Evolutionary conservation across 1,140 invertebrate species (phyloP).

Genomic region (Phocides pigmalion): DNA sequence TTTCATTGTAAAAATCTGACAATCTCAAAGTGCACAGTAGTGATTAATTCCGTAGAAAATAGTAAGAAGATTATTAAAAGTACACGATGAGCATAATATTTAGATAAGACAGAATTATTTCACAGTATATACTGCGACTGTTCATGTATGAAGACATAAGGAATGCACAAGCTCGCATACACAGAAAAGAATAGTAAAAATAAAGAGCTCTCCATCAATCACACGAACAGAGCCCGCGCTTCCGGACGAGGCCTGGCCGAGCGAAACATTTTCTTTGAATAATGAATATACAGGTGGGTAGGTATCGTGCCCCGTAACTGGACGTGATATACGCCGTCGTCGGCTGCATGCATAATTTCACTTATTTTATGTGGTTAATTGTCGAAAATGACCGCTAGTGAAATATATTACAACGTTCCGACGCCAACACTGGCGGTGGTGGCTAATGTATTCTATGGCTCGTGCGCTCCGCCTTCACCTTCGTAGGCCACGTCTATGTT

Average conservation of each 20-base stretch:
- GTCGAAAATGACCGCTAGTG: constrained; percentile 82
- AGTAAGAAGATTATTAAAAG: not conserved
- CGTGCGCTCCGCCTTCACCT: constrained; percentile 63
- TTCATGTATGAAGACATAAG: constrained; percentile 43
- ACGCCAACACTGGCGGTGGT: constrained; percentile 63
- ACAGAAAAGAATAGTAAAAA: constrained; percentile 68
- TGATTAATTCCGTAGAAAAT: too few relatives aligned
- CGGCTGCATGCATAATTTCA: constrained; percentile 83
- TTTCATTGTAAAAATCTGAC: not conserved
- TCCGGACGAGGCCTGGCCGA: constrained; percentile 71
- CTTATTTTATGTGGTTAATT: constrained; percentile 84
- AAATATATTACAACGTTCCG: constrained; percentile 78
- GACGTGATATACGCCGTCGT: constrained; percentile 83
- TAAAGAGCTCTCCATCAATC: constrained; percentile 80
- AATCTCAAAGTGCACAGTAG: not conserved
- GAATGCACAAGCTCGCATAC: constrained; percentile 53
- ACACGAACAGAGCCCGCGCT: constrained; percentile 74
- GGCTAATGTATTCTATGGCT: constrained; percentile 77
- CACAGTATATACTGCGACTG: constrained; percentile 11
- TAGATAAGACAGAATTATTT: not conserved
- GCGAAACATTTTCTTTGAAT: constrained; percentile 83
- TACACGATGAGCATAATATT: not conserved
- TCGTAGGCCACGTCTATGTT: constrained; percentile 55
- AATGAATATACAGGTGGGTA: constrained; percentile 80
- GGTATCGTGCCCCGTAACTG: constrained; percentile 80